Percentiles rank a stretch among this genome's conserved stretches.
Conservation (phyloP, 2,797 vertebrate genomes). For the Acanthurus lineatus region DNA sequence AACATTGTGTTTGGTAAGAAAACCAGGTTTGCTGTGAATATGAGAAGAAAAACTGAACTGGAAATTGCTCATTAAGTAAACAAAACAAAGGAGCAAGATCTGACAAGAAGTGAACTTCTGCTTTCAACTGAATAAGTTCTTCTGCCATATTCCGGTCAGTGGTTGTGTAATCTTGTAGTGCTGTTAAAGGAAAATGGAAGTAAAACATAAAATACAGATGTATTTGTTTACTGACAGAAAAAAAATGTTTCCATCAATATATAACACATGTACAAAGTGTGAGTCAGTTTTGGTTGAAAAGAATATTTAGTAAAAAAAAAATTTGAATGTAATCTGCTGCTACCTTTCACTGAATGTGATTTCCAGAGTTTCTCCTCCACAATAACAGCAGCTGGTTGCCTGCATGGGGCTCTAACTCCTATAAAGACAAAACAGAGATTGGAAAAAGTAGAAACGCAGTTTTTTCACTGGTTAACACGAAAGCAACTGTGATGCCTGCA, state of each 20-base stretch:
- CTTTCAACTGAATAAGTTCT: not conserved
- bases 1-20: constrained; percentile 1
- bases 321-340: no score
- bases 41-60: not conserved
- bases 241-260: not conserved
- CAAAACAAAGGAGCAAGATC: not conserved
- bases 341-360: constrained; percentile 57
- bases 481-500: not conserved
- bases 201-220: not conserved
- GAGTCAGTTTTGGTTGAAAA: no score
- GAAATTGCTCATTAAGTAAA: not conserved
- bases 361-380: constrained; percentile 86
- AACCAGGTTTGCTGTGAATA: not conserved
- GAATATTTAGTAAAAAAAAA: no score
- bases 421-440: not conserved
- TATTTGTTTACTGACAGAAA: not conserved
- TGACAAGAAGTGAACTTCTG: not conserved
- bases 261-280: not conserved
- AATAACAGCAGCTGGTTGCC: constrained; percentile 90
- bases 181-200: constrained; percentile 1
- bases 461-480: not conserved
- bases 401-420: constrained; percentile 91
- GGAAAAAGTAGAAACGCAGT: not conserved
- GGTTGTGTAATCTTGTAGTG: not conserved
- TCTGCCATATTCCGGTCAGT: not conserved